A percentile compares a stretch with the other conserved stretches of the same genome.
phyloP scores from a whole-genome alignment of 2,113 vertebrate species.

The Limanda limanda region DNA sequence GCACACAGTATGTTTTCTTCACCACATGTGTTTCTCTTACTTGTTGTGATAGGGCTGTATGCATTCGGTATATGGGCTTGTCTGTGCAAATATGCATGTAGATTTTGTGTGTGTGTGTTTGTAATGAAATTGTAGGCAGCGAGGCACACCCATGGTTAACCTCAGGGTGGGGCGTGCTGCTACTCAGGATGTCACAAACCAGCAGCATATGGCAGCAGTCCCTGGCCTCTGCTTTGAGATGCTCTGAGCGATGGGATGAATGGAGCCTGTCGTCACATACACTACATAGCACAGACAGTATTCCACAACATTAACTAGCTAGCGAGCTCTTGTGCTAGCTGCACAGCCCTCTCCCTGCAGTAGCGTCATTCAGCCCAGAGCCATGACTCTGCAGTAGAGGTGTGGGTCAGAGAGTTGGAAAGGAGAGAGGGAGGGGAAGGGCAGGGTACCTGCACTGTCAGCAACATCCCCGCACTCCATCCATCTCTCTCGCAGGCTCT shows the following conservation, averaged over 20 bases:
- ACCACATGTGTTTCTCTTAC: neutral
- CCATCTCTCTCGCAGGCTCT: conserved; percentile 59
- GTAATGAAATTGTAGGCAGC: conserved; percentile 50
- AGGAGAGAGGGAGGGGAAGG: conserved; percentile 55
- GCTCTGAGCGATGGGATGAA: conserved; percentile 32
- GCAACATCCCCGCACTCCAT: conserved; percentile 73
- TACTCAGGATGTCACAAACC: conserved; percentile 71
- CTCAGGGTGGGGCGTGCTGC: conserved; percentile 69
- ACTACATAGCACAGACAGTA: neutral
- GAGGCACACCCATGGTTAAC: conserved; percentile 80
- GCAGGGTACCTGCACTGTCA: conserved; percentile 72
- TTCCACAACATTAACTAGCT: conserved; percentile 20
- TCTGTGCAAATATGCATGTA: conserved; percentile 2
- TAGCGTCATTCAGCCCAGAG: conserved; percentile 53
- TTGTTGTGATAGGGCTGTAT: conserved; percentile 28
- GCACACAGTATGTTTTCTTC: conserved; percentile 3
- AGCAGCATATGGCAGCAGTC: conserved; percentile 68
- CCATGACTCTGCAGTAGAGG: conserved; percentile 75
- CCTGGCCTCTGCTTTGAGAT: conserved; percentile 33
- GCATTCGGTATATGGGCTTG: neutral
- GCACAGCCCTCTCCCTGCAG: conserved; percentile 40
- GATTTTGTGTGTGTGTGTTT: conserved; percentile 12
- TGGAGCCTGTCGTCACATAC: conserved; percentile 27
- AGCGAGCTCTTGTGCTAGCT: conserved; percentile 22
- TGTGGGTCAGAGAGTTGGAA: conserved; percentile 68